A percentile compares a stretch with the other conserved stretches of the same genome.
These are phyloP conservation scores for Mormyrops attenuatus DNA, from an alignment of 2,797 vertebrate species.

Conservation along the genomic window DNA sequence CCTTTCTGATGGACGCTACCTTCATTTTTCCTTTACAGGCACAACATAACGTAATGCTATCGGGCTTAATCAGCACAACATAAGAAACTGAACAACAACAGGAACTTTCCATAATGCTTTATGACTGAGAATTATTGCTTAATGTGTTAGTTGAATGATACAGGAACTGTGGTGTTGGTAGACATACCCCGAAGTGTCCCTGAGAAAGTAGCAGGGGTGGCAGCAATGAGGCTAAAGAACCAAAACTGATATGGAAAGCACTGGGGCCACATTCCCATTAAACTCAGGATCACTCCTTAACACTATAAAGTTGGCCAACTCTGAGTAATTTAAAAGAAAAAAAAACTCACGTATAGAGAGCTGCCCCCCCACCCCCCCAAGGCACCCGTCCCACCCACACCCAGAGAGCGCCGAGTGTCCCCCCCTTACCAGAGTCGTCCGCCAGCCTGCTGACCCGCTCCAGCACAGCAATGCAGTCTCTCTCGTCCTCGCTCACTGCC, in stretches of 20 bases:
- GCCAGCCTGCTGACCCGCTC: constrained; percentile 79
- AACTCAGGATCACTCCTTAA: not conserved
- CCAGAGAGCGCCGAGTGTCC: not conserved
- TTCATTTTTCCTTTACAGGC: not conserved
- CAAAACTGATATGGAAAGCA: not conserved
- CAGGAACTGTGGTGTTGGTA: not conserved
- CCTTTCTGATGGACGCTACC: not conserved
- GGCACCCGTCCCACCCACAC: not conserved
- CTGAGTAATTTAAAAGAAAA: not conserved
- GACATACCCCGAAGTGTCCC: not conserved
- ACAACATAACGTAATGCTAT: not conserved
- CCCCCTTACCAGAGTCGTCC: constrained; percentile 73
- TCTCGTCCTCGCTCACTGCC: constrained; percentile 79
- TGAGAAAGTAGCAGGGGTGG: not conserved
- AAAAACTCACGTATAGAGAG: not conserved
- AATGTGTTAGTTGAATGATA: not conserved
- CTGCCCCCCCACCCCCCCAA: not conserved
- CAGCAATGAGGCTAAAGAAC: not conserved
- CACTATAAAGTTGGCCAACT: not conserved
- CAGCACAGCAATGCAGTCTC: constrained; percentile 77
- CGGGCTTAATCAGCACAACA: not conserved
- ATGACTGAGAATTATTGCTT: not conserved
- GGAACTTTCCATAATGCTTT: not conserved
- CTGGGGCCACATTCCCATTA: not conserved
- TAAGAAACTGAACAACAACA: not conserved